phyloP scores from a whole-genome alignment of 2,797 vertebrate genomes.

The Melanogrammus aeglefinus region DNA sequence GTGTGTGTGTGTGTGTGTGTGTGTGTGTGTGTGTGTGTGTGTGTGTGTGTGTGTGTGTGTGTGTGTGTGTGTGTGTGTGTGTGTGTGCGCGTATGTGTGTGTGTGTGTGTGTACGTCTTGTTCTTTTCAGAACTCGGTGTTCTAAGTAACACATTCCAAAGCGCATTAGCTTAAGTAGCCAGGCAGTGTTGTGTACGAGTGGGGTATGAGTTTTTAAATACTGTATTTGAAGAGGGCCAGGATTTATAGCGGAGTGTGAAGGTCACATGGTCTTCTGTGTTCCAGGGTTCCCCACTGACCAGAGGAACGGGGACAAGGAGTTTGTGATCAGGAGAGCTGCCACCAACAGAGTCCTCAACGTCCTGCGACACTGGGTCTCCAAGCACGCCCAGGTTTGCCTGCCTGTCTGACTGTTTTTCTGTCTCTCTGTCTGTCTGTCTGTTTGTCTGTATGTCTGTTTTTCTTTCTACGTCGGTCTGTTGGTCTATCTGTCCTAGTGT shows the following conservation, averaged over 20 bases:
- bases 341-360: constrained; percentile 93
- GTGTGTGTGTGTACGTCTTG: not conserved
- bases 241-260: not conserved
- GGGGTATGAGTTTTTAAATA: not conserved
- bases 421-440: not conserved
- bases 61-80: too few species aligned
- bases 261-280: not conserved
- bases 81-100: too few species aligned
- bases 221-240: too few species aligned
- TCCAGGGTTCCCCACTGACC: constrained; percentile 88
- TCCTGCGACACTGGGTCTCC: constrained; percentile 96
- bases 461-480: not conserved
- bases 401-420: not conserved
- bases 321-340: constrained; percentile 94
- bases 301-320: constrained; percentile 94
- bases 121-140: not conserved
- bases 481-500: not conserved
- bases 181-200: not conserved
- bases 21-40: too few species aligned
- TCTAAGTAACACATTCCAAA: not conserved
- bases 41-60: too few species aligned
- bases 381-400: constrained; percentile 88
- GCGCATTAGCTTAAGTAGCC: not conserved
- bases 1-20: too few species aligned
- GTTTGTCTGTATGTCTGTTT: not conserved